Evolutionary conservation across 2,888 invertebrate species (phyloP), one percentile per base, ranked within the genome.

Genomic region (Enchytraeus crypticus): DNA sequence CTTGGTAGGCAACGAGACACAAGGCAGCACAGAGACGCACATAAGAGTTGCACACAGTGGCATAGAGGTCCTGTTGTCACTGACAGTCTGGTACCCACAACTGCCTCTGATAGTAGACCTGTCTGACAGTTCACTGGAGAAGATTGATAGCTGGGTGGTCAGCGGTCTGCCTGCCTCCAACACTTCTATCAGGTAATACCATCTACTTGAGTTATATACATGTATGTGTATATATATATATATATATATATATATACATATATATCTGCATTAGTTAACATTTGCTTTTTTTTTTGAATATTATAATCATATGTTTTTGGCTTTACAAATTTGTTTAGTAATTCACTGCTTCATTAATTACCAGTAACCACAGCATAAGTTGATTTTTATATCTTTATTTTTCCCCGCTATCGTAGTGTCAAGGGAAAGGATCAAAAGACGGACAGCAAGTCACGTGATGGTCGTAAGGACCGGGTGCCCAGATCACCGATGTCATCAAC

Each of bases 121-220:
- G 3, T 86, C 88, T 18, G 95, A 96, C 81, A 86, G 87, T 69
- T 85, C 90, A 67, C 83, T 96, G 62, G 92, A 91, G 60, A 92
- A 92, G 81, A 87, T 95, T 71, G 90, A 92, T 81, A 90, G 90
- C 49, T 96, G 95, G 95, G 88, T 88, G n/a, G n/a, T n/a, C n/a
- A n/a, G n/a, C n/a, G n/a, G n/a, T n/a, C n/a, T n/a, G n/a, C n/a
- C n/a, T n/a, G n/a, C n/a, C n/a, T n/a, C n/a, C n/a, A n/a, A n/a
- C n/a, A n/a, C n/a, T n/a, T n/a, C n/a, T n/a, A n/a, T n/a, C n/a
- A n/a, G n/a, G n/a, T n/a, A n/a, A n/a, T n/a, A n/a, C n/a, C n/a
- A n/a, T n/a, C n/a, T n/a, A n/a, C n/a, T n/a, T n/a, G n/a, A n/a
- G n/a, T n/a, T n/a, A n/a, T n/a, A n/a, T n/a, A n/a, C n/a, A n/a